phyloP scores from a whole-genome alignment of 1,140 invertebrate species.

The Thaumatotibia leucotreta region DNA sequence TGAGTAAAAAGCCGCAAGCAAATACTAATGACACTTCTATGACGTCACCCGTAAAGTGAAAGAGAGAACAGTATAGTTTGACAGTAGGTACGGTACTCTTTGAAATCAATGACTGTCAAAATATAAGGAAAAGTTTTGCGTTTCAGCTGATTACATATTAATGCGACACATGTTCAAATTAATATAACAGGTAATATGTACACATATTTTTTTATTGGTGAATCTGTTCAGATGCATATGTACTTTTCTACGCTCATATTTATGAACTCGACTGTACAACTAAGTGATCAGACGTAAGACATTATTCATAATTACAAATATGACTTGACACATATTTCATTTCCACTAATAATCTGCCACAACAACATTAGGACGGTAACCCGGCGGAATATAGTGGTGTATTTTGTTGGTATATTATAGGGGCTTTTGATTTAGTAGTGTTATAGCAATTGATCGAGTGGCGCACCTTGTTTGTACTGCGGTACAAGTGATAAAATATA shows the following conservation, averaged over 20 bases:
- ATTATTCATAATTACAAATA: constrained; percentile 10
- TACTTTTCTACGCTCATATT: background rate
- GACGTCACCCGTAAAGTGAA: too few relatives aligned
- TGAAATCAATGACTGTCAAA: too few relatives aligned
- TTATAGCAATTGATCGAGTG: constrained; percentile 34
- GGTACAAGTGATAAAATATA: background rate
- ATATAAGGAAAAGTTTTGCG: too few relatives aligned
- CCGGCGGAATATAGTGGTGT: background rate
- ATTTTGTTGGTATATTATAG: background rate
- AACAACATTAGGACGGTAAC: background rate
- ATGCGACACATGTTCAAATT: too few relatives aligned
- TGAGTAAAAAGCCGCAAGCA: too few relatives aligned
- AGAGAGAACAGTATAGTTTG: too few relatives aligned
- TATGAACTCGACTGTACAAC: background rate
- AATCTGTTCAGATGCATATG: too few relatives aligned
- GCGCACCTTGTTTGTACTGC: constrained; percentile 23
- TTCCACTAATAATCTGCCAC: constrained; percentile 4
- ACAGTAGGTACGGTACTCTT: too few relatives aligned
- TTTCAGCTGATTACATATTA: too few relatives aligned
- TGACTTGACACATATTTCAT: background rate
- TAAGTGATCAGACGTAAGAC: background rate
- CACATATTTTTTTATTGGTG: too few relatives aligned
- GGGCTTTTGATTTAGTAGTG: constrained; percentile 13
- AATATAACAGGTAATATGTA: too few relatives aligned
- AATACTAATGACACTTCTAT: too few relatives aligned